These are phyloP conservation scores for Xiphias gladius DNA, from an alignment of 2,113 vertebrate genomes.

Conservation along the genomic window DNA sequence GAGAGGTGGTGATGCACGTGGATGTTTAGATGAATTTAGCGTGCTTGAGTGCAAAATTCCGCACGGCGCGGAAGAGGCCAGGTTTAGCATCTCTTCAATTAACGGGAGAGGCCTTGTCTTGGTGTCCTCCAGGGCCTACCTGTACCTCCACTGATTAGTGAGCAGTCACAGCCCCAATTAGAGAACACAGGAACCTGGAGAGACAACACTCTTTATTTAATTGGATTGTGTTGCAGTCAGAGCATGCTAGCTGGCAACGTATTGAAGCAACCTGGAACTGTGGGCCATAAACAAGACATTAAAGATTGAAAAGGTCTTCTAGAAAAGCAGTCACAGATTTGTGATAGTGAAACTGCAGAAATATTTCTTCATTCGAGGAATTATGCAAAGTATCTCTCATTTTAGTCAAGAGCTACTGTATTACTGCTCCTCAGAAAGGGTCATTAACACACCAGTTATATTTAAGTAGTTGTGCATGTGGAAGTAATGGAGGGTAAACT, in stretches of 20 bases:
- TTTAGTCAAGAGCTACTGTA: slow-evolving; percentile 16
- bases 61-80: slow-evolving; percentile 46
- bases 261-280: slow-evolving; percentile 66
- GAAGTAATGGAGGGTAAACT: slow-evolving; percentile 23
- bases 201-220: slow-evolving; percentile 84
- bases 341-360: slow-evolving; percentile 23
- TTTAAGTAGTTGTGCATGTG: slow-evolving; percentile 13
- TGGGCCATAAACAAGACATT: slow-evolving; percentile 73
- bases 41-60: slow-evolving; percentile 37
- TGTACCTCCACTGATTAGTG: slow-evolving; percentile 82
- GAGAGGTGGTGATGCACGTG: slow-evolving; percentile 44
- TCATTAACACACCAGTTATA: slow-evolving; percentile 30
- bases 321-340: slow-evolving; percentile 26
- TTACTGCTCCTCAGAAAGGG: slow-evolving; percentile 1
- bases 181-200: slow-evolving; percentile 81
- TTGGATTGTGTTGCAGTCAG: slow-evolving; percentile 82
- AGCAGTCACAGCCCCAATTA: slow-evolving; percentile 86
- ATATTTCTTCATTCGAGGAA: slow-evolving; percentile 23
- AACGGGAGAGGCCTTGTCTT: slow-evolving; percentile 77
- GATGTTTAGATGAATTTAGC: slow-evolving; percentile 55
- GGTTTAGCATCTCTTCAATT: slow-evolving; percentile 81
- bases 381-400: slow-evolving; percentile 38
- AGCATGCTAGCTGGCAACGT: slow-evolving; percentile 74
- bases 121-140: slow-evolving; percentile 79
- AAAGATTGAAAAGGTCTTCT: slow-evolving; percentile 64